Percentiles rank a stretch among this genome's conserved stretches.
phyloP scores from a whole-genome alignment of 2,797 vertebrate genomes.

The Peromyscus melanophrys region DNA sequence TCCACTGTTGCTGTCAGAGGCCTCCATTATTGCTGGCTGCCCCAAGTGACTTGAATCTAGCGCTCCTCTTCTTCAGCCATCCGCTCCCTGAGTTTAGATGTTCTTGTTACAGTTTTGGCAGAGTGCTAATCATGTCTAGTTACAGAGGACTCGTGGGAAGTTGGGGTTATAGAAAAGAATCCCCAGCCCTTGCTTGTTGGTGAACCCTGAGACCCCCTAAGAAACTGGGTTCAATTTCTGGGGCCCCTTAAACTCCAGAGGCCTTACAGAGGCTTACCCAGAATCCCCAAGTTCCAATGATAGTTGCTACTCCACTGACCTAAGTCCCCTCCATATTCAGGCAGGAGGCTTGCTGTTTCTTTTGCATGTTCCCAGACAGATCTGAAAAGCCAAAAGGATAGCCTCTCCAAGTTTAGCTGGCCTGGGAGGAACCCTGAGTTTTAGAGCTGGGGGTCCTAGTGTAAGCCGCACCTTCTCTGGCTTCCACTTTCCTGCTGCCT shows the following conservation, averaged over 20 bases:
- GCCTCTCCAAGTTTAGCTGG: background rate
- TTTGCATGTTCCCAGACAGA: background rate
- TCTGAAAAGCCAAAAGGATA: background rate
- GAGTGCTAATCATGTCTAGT: background rate
- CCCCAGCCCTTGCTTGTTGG: background rate
- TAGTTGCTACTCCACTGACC: background rate
- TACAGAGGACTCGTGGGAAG: background rate
- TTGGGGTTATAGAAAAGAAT: background rate
- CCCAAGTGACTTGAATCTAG: background rate
- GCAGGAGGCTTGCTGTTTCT: background rate
- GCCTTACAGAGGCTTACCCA: background rate
- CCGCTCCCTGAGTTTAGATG: background rate
- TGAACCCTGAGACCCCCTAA: background rate
- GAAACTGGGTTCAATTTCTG: background rate
- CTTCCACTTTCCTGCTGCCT: background rate
- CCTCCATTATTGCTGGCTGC: background rate
- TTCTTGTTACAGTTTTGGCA: background rate
- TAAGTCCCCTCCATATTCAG: background rate
- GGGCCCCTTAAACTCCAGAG: background rate
- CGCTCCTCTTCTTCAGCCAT: background rate
- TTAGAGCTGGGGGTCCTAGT: background rate
- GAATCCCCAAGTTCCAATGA: background rate
- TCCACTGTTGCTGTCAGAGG: background rate
- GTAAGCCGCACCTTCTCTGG: background rate
- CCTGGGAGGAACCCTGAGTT: background rate